Evolutionary conservation across 2,888 invertebrate genomes (phyloP), one percentile per base, ranked within the genome.

Genomic region (Desoria tigrina): DNA sequence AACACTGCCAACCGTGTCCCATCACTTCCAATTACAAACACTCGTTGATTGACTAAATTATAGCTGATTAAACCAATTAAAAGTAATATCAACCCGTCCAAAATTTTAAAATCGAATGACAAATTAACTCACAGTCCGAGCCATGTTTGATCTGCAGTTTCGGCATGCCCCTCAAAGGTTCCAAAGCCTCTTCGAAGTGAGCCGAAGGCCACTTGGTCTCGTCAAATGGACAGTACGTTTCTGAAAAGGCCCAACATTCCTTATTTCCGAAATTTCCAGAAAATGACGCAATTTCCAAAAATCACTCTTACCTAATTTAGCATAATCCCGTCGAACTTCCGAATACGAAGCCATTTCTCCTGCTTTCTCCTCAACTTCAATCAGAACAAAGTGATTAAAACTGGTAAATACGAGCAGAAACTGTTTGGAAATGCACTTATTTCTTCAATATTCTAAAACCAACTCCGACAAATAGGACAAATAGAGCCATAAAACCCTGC

Each of bases 71-170:
- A n/a, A n/a, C n/a, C n/a, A n/a, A n/a, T n/a, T n/a, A n/a, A n/a
- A n/a, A n/a, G n/a, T n/a, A n/a, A n/a, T n/a, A n/a, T n/a, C n/a
- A n/a, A n/a, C n/a, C n/a, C n/a, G n/a, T n/a, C n/a, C n/a, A n/a
- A n/a, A n/a, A n/a, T n/a, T n/a, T n/a, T n/a, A n/a, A n/a, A n/a
- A n/a, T n/a, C n/a, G n/a, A n/a, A n/a, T n/a, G n/a, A n/a, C 4
- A 32, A 32, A 11, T 32, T 32, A 45, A 18, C 51, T 51, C 23
- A 51, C 51, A 16, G 23, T 51, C 51, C 4, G 51, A 51, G 4
- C 51, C 51, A 27, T 51, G 51, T n/a, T 51, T 51, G 4, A 51
- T 51, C 26, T 51, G 51, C 27, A 51, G 9, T 24, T 51, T 51
- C 16, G 51, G 51, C 24, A 51, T 14, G 6, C 51, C 51, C 26